Percentiles rank a stretch among this genome's conserved stretches.
Evolutionary conservation across 2,797 vertebrate species (phyloP).

Genomic region (Dicrostonyx torquatus): DNA sequence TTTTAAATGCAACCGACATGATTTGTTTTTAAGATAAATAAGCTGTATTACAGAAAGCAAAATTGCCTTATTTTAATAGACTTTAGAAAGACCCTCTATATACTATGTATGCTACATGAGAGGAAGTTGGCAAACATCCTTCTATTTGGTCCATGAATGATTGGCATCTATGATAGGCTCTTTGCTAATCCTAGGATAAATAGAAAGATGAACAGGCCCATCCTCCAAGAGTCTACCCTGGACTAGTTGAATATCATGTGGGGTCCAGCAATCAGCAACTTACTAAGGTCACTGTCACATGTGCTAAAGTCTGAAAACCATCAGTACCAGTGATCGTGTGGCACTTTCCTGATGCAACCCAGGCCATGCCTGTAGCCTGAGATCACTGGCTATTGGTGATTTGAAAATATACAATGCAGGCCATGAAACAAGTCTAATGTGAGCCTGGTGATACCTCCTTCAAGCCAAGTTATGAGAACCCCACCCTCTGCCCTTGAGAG

Average conservation of each 20-base stretch:
- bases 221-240: not conserved
- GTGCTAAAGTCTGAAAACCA: not conserved
- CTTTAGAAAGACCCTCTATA: not conserved
- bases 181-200: not conserved
- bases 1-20: not conserved
- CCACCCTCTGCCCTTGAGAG: slow-evolving; percentile 29
- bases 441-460: not conserved
- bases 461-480: not conserved
- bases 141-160: not conserved
- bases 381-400: not conserved
- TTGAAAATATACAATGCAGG: slow-evolving; percentile 4
- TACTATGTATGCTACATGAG: not conserved
- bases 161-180: not conserved
- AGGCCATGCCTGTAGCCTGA: not conserved
- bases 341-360: slow-evolving; percentile 15
- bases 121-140: not conserved
- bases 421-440: not conserved
- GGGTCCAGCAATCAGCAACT: not conserved
- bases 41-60: slow-evolving; percentile 20
- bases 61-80: slow-evolving; percentile 18
- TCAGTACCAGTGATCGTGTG: not conserved
- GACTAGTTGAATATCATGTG: not conserved
- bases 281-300: not conserved
- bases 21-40: slow-evolving; percentile 4
- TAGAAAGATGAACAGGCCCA: not conserved